Conservation (phyloP, 2,113 vertebrate species). For the Aptenodytes patagonicus region DNA sequence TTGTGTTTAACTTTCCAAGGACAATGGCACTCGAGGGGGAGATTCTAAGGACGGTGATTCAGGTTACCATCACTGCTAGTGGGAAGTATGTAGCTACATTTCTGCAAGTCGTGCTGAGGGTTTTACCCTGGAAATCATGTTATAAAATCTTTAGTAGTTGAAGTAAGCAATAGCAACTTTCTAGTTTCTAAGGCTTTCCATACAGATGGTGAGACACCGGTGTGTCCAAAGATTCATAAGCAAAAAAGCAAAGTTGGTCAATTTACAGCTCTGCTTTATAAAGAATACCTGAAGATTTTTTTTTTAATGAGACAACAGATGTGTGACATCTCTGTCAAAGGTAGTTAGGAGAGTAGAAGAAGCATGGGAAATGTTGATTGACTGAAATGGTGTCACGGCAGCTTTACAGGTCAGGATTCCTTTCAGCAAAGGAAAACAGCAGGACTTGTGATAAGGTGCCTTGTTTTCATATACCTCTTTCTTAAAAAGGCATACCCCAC, state of each 20-base stretch:
- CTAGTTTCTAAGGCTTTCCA: neutral
- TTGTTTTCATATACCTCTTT: neutral
- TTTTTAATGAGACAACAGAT: neutral
- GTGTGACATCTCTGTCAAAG: neutral
- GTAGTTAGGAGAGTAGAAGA: neutral
- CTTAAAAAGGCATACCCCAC: neutral
- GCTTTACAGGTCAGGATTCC: neutral
- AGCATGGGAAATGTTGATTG: accelerated
- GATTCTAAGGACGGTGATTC: neutral
- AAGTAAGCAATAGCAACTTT: neutral
- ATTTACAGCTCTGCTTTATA: neutral
- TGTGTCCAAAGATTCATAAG: neutral
- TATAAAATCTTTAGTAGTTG: neutral
- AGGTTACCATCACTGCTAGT: neutral
- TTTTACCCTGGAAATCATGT: neutral
- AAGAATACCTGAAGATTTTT: neutral
- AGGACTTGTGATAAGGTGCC: neutral
- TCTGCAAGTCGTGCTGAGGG: neutral
- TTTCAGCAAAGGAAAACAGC: neutral
- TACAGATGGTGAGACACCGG: neutral
- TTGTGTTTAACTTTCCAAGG: neutral
- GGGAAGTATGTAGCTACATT: neutral
- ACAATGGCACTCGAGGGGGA: neutral
- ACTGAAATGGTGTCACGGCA: neutral
- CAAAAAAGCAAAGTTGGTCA: neutral